Conservation (phyloP, 2,113 vertebrate species). For the Hippopotamus amphibius region DNA sequence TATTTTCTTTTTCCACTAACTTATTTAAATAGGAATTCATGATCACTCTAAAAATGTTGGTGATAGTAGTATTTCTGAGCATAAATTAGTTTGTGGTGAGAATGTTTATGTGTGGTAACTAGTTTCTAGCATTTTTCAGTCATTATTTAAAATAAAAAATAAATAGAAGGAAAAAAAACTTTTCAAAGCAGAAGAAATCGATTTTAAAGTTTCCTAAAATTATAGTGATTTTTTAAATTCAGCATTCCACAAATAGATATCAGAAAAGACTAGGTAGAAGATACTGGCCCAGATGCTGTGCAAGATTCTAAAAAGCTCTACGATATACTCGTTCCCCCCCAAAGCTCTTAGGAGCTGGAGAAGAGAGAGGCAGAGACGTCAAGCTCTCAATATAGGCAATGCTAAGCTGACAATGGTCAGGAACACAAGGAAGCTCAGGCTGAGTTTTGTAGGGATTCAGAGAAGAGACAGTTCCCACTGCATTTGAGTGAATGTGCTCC, state of each 20-base stretch:
- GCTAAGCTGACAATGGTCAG: background rate
- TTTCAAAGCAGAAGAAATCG: background rate
- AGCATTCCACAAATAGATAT: background rate
- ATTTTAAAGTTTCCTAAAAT: conserved; percentile 10
- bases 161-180: background rate
- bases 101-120: background rate
- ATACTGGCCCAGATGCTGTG: background rate
- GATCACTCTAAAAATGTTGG: background rate
- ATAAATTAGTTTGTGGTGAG: background rate
- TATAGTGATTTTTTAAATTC: background rate
- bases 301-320: background rate
- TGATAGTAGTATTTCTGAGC: background rate
- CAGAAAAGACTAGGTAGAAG: background rate
- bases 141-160: conserved; percentile 47
- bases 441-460: background rate
- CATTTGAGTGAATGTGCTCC: background rate
- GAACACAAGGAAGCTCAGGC: background rate
- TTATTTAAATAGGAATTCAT: conserved; percentile 18
- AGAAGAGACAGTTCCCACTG: background rate
- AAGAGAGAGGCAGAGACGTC: background rate
- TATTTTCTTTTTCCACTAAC: conserved; percentile 19
- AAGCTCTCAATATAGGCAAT: background rate
- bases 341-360: background rate
- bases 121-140: background rate
- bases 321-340: background rate